phyloP scores from a whole-genome alignment of 2,113 vertebrate species.

The Petrocephalus microphthalmus region DNA sequence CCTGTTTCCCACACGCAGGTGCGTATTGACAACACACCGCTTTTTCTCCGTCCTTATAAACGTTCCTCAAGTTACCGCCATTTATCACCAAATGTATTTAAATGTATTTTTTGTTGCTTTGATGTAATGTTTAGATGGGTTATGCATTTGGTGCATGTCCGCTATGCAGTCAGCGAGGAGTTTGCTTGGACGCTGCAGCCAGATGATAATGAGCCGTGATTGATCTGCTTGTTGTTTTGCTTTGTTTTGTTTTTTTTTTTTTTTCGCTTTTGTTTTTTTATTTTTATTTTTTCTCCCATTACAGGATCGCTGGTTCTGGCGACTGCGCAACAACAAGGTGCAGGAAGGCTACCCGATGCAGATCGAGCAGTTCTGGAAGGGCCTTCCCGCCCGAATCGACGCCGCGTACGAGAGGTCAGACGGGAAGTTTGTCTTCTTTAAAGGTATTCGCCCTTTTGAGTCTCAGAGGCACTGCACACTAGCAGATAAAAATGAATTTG shows the following conservation, averaged over 20 bases:
- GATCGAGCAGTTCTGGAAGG: constrained; percentile 97
- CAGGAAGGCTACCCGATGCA: constrained; percentile 98
- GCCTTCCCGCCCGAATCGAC: constrained; percentile 86
- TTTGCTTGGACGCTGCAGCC: constrained; percentile 30
- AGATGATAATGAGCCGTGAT: constrained; percentile 50
- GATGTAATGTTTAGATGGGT: background rate
- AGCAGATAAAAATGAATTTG: background rate
- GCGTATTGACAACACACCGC: background rate
- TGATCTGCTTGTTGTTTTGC: constrained; percentile 35
- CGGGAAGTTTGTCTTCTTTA: constrained; percentile 96
- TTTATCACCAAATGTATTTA: background rate
- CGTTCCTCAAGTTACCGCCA: background rate
- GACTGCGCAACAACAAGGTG: constrained; percentile 89
- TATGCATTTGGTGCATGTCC: background rate
- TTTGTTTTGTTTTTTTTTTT: background rate
- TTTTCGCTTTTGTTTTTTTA: background rate
- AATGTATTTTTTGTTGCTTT: background rate
- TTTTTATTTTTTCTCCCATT: background rate
- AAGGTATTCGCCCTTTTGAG: constrained; percentile 65
- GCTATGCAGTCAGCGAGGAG: constrained; percentile 31
- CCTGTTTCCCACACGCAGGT: background rate
- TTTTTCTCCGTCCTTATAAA: background rate
- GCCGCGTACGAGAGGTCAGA: constrained; percentile 93
- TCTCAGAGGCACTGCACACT: background rate
- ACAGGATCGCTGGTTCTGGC: constrained; percentile 95